Conservation (phyloP, 2,888 invertebrate species). For the Lacanobia wlatinum region DNA sequence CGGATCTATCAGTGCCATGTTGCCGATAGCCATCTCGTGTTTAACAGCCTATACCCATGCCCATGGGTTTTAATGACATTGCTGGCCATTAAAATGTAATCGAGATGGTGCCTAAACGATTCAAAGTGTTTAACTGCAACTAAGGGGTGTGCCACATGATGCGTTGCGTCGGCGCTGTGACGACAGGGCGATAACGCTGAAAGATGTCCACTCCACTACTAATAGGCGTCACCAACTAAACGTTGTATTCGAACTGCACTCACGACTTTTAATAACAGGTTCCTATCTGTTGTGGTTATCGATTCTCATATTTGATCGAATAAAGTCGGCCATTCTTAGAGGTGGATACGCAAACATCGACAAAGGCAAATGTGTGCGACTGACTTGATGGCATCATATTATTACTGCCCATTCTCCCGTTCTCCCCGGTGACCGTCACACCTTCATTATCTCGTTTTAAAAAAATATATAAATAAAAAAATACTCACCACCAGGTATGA, state of each 20-base stretch:
- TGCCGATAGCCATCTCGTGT: neutral
- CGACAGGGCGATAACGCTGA: too few species aligned
- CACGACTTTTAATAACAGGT: too few species aligned
- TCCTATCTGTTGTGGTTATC: neutral
- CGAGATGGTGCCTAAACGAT: neutral
- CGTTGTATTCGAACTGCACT: too few species aligned
- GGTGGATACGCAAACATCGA: neutral
- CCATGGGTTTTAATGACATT: neutral
- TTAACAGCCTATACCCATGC: neutral
- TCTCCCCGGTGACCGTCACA: neutral
- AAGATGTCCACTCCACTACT: too few species aligned
- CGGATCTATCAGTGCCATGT: neutral
- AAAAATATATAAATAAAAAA: too few species aligned
- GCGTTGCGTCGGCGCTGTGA: too few species aligned
- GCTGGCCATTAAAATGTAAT: neutral
- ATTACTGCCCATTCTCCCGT: neutral
- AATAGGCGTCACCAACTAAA: too few species aligned
- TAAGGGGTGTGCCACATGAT: too few species aligned
- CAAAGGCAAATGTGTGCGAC: too few species aligned
- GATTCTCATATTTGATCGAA: neutral
- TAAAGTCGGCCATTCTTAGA: neutral
- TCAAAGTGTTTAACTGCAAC: neutral
- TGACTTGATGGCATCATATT: too few species aligned
- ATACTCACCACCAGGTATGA: conserved; percentile 92
- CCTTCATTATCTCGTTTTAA: neutral